Conservation (phyloP, 2,113 vertebrate genomes). For the Dolichotis patagonum region DNA sequence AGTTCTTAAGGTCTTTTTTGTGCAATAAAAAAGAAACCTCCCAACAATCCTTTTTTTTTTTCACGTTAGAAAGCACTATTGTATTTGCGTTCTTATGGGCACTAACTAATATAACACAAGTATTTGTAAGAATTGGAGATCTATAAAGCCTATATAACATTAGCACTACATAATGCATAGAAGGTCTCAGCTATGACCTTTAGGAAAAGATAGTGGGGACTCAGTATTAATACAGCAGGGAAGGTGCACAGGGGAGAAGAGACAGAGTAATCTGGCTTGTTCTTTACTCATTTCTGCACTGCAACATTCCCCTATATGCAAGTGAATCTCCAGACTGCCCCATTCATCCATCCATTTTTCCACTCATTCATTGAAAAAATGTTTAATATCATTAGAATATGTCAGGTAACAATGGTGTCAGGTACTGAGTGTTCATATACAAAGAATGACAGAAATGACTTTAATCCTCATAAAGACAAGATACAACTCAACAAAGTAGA, state of each 20-base stretch:
- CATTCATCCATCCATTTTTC: neutral
- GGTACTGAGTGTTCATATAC: neutral
- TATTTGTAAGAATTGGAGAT: neutral
- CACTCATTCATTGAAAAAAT: neutral
- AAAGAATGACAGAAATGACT: neutral
- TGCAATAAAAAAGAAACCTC: neutral
- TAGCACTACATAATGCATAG: neutral
- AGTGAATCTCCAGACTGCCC: neutral
- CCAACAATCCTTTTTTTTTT: neutral
- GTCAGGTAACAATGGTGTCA: neutral
- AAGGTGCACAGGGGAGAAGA: rapidly evolving
- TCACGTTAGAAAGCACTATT: neutral
- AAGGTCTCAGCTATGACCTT: neutral
- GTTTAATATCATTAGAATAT: neutral
- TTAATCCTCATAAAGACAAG: neutral
- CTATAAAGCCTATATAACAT: neutral
- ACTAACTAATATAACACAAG: neutral
- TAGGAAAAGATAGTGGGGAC: neutral
- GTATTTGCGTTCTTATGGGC: neutral
- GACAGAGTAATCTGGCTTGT: neutral
- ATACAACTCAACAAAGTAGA: neutral
- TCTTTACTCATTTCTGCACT: neutral
- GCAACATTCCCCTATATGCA: neutral
- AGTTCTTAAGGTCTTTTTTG: neutral
- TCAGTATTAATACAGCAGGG: neutral